Conservation (phyloP, 2,113 vertebrate genomes). For the Hippocampus abdominalis region DNA sequence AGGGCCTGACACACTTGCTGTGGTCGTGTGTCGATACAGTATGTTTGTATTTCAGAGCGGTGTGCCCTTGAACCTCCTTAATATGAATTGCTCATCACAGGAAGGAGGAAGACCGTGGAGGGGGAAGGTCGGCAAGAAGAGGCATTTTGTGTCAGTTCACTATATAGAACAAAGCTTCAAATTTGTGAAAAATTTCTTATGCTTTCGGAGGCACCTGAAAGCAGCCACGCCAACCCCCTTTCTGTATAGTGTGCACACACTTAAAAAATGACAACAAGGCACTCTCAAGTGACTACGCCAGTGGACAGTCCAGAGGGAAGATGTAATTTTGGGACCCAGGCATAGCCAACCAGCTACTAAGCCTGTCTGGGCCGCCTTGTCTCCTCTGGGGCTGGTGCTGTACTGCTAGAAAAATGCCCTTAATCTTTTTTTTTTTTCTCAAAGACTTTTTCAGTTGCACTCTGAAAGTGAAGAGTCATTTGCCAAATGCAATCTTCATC, state of each 20-base stretch:
- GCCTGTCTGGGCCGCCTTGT: conserved; percentile 60
- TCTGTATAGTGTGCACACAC: no score
- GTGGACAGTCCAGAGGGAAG: no score
- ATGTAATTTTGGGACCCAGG: no score
- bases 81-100: conserved; percentile 29
- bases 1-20: conserved; percentile 6
- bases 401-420: conserved; percentile 43
- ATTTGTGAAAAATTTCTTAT: no score
- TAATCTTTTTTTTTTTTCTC: conserved; percentile 13
- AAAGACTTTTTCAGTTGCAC: conserved; percentile 26
- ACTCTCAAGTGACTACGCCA: no score
- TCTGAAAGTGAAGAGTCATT: conserved; percentile 47
- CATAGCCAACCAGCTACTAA: conserved; percentile 27
- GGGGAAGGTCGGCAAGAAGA: no score
- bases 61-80: conserved; percentile 21
- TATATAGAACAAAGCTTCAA: no score
- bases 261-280: no score
- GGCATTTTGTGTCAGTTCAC: no score
- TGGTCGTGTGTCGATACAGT: conserved; percentile 2
- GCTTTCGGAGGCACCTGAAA: no score
- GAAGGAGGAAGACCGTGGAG: neutral
- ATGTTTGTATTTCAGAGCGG: neutral
- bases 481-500: conserved; percentile 44
- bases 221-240: no score
- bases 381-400: conserved; percentile 45